A percentile compares a stretch with the other conserved stretches of the same genome.
These are phyloP conservation scores for Microcebus griseorufus DNA, from an alignment of 2,113 vertebrate genomes.

Conservation along the genomic window DNA sequence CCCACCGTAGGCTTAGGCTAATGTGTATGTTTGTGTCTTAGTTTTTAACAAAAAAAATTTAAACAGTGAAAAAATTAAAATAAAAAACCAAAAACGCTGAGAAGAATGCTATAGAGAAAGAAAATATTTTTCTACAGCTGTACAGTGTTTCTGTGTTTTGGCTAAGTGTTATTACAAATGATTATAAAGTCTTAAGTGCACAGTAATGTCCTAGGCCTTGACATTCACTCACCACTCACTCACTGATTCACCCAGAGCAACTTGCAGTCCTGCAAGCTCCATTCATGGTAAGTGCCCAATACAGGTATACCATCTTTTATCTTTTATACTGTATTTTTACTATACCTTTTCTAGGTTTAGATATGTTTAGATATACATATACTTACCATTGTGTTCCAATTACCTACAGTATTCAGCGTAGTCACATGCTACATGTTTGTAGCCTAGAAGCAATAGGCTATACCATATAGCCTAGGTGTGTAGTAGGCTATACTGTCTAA, in stretches of 20 bases:
- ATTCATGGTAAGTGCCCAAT: neutral
- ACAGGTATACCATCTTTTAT: neutral
- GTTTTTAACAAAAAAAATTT: neutral
- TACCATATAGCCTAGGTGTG: neutral
- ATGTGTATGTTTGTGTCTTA: neutral
- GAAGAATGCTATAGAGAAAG: neutral
- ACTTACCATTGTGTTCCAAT: neutral
- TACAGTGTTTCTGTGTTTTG: neutral
- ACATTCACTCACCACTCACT: neutral
- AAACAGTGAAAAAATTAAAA: neutral
- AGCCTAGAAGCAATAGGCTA: neutral
- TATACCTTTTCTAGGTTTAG: neutral
- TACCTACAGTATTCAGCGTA: neutral
- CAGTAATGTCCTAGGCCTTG: neutral
- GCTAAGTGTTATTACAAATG: neutral
- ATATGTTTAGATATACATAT: neutral
- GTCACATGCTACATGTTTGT: neutral
- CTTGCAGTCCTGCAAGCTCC: neutral
- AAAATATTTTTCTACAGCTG: neutral
- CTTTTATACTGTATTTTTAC: neutral
- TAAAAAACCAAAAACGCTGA: neutral
- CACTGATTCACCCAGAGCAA: neutral
- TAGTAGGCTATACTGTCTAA: neutral
- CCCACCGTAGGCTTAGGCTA: neutral
- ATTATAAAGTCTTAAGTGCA: neutral